phyloP scores from a whole-genome alignment of 1,140 invertebrate species.

The Euborellia annulipes region DNA sequence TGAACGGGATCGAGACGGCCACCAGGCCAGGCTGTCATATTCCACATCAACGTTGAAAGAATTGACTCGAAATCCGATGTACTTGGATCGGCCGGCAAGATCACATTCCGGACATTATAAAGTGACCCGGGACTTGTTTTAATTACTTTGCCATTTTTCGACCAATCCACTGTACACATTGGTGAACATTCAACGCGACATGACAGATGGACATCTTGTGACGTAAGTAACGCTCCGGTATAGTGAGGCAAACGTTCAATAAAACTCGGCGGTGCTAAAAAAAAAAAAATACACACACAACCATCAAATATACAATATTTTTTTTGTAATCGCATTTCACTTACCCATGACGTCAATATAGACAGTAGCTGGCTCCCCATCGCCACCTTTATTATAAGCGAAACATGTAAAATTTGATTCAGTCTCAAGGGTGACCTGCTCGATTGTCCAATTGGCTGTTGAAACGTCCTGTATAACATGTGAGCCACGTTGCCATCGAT shows the following conservation, averaged over 20 bases:
- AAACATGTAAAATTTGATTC: constrained; percentile 75
- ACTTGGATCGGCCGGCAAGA: constrained; percentile 45
- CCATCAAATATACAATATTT: not conserved
- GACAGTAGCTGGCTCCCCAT: constrained; percentile 50
- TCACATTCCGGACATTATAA: too few relatives aligned
- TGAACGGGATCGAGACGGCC: constrained; percentile 52
- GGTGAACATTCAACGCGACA: constrained; percentile 82
- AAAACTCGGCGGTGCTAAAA: constrained; percentile 64
- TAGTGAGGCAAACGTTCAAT: constrained; percentile 67
- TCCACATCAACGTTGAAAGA: constrained; percentile 63
- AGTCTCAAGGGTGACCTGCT: constrained; percentile 62
- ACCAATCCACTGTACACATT: constrained; percentile 67
- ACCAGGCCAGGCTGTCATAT: constrained; percentile 66
- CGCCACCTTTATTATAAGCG: constrained; percentile 65
- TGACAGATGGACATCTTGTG: constrained; percentile 56
- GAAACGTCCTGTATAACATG: constrained; percentile 54
- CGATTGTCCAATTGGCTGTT: constrained; percentile 55
- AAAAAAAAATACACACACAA: constrained; percentile 18
- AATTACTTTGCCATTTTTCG: constrained; percentile 44
- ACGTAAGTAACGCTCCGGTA: constrained; percentile 58
- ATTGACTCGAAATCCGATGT: constrained; percentile 78
- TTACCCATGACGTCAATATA: constrained; percentile 64
- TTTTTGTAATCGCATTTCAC: constrained; percentile 10
- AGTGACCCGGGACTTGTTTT: too few relatives aligned
- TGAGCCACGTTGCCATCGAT: constrained; percentile 61